Conservation (phyloP, 1,140 invertebrate species). For the Drosophila mojavensis region DNA sequence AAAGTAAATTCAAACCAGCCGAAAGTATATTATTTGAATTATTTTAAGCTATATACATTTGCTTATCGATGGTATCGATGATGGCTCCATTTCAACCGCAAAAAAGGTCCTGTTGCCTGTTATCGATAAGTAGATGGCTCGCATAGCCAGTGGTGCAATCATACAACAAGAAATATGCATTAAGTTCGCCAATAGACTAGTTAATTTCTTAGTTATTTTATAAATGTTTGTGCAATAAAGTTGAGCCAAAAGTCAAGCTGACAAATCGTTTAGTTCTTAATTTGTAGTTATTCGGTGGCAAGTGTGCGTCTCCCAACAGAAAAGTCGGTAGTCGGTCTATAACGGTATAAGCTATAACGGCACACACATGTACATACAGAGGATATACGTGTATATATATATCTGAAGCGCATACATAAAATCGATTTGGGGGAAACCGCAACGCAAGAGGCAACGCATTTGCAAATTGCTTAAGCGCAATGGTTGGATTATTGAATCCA, state of each 20-base stretch:
- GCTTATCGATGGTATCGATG: conserved; percentile 10
- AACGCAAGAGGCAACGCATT: conserved; percentile 21
- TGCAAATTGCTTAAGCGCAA: conserved; percentile 36
- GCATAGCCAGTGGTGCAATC: conserved; percentile 38
- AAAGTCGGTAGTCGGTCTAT: conserved; percentile 23
- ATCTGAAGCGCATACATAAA: conserved; percentile 53
- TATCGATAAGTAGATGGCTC: conserved; percentile 35
- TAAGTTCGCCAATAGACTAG: conserved; percentile 59
- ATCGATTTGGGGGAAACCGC: conserved; percentile 55
- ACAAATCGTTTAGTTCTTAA: conserved; percentile 20
- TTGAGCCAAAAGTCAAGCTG: conserved; percentile 42
- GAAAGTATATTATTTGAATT: background rate
- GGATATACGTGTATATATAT: conserved; percentile 22
- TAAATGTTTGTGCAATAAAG: conserved; percentile 70
- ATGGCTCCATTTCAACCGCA: background rate
- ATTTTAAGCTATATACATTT: too few species aligned
- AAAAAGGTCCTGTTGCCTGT: conserved; percentile 29
- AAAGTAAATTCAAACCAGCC: background rate
- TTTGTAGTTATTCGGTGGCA: conserved; percentile 14
- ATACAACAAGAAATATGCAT: conserved; percentile 59
- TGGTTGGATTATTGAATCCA: conserved; percentile 82
- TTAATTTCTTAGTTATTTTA: conserved; percentile 77
- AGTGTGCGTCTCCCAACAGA: conserved; percentile 3
- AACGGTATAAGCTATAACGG: conserved; percentile 44
- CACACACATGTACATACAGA: conserved; percentile 27